Base-by-base conservation (phyloP, 2,797 vertebrate genomes). In the Benthosema pterotum region DNA sequence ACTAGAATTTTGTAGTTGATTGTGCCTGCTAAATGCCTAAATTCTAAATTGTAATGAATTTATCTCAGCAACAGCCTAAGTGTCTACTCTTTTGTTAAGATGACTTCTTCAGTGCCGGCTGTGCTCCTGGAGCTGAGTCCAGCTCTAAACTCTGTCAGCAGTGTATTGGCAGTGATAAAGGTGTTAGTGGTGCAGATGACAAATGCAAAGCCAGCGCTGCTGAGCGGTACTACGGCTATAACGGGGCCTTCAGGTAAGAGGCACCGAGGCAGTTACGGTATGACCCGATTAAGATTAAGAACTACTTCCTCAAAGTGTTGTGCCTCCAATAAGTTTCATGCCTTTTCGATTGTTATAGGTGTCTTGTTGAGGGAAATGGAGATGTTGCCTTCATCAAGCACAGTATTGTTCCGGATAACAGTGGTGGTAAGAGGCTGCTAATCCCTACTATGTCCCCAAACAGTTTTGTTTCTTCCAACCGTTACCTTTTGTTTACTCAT, bases 381-480 rank as follows among this genome's bases (percentile, higher is more conserved):
- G 91, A 94, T 14, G 92, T 94, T 54, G 91, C 92, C 48, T 94
- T 94, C 69, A 52, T 93, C 63, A 92, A 93, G 78, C 90, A 94
- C 79, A 75, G 74, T 48, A 89, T 13, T 3, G 85, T 92, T 54
- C 0, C 0, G 0, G 89, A 91, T 57, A 87, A 88, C 74, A 90
- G 52, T 4, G 54, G 80, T 11, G 88, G 92, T 93, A 69, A 86
- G 85, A 70, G 6, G 48, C n/a, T n/a, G n/a, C 42, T n/a, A 19
- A 56, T 13, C 7, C 53, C 25, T 25, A 14, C 22, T 54, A 58
- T 56, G 4, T 69, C 16, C 11, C 11, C 22, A 22, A 11, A 11
- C 11, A 12, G 9, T 32, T 11, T 16, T n/a, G 11, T 42, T 17
- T 18, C 48, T 55, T 22, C 22, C 13, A n/a, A 32, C 11, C 1